Percentiles rank a stretch among this genome's conserved stretches.
Evolutionary conservation across 1,140 invertebrate genomes (phyloP).

Genomic region (Leucophenga varia): DNA sequence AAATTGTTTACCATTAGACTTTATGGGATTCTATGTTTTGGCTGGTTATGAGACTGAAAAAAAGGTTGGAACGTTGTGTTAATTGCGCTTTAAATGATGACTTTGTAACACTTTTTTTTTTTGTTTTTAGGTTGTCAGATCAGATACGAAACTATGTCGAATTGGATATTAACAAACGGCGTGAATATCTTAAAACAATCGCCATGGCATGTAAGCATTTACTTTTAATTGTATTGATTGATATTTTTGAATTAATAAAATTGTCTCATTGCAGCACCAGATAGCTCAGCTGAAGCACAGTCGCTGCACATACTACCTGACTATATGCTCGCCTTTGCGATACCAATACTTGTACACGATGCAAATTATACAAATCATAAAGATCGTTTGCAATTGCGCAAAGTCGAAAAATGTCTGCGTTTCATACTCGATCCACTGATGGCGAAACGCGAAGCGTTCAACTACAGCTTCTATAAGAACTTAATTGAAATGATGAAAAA

Average conservation of each 20-base stretch:
- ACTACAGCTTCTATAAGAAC: slow-evolving; percentile 93
- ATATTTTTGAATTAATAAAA: neutral
- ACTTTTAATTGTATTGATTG: neutral
- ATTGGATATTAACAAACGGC: slow-evolving; percentile 81
- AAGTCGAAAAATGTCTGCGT: slow-evolving; percentile 84
- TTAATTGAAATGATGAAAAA: slow-evolving; percentile 90
- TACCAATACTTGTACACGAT: slow-evolving; percentile 90
- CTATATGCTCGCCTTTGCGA: slow-evolving; percentile 93
- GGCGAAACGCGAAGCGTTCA: slow-evolving; percentile 90
- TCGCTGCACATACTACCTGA: slow-evolving; percentile 90
- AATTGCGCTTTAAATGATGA: slow-evolving; percentile 6
- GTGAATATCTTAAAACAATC: slow-evolving; percentile 88
- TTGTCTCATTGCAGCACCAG: slow-evolving; percentile 23
- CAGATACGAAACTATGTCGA: slow-evolving; percentile 47
- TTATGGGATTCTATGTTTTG: slow-evolving; percentile 93
- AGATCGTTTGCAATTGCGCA: slow-evolving; percentile 72
- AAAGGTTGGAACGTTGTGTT: too few species aligned
- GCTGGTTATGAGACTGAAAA: slow-evolving; percentile 83
- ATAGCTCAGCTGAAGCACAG: slow-evolving; percentile 62
- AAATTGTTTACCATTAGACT: slow-evolving; percentile 90
- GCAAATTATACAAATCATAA: slow-evolving; percentile 77
- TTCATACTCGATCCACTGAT: slow-evolving; percentile 93
- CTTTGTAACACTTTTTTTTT: neutral
- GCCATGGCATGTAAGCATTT: slow-evolving; percentile 56
- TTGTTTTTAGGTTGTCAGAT: slow-evolving; percentile 32